phyloP scores from a whole-genome alignment of 2,888 invertebrate species.

The Sericinus montela region DNA sequence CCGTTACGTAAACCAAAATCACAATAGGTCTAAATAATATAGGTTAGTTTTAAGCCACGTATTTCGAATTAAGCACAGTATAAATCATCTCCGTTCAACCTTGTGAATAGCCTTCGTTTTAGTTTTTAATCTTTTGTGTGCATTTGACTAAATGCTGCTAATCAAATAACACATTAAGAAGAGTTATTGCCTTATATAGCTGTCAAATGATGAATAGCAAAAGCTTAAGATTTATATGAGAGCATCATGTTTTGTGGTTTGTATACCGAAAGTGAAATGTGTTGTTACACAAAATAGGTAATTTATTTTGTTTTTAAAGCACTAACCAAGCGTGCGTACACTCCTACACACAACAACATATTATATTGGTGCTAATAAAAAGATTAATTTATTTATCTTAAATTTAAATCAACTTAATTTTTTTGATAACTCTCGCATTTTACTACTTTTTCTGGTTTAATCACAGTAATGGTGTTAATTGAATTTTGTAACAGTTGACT shows the following conservation, averaged over 20 bases:
- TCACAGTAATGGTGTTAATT: no score
- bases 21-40: constrained; percentile 8
- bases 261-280: constrained; percentile 5
- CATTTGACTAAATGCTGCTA: constrained; percentile 55
- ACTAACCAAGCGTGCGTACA: no score
- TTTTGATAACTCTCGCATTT: no score
- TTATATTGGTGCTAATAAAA: no score
- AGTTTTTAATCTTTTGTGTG: constrained; percentile 60
- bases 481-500: no score
- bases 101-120: constrained; percentile 62
- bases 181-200: constrained; percentile 68
- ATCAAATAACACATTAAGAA: constrained; percentile 75
- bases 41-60: constrained; percentile 48
- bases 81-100: constrained; percentile 70
- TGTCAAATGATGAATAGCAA: constrained; percentile 65
- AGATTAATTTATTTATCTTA: no score
- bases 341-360: no score
- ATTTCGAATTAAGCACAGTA: constrained; percentile 62
- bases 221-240: constrained; percentile 42
- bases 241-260: constrained; percentile 22
- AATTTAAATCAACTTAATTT: no score
- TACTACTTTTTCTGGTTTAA: no score
- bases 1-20: constrained; percentile 15
- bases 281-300: not conserved
- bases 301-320: no score